Conservation (phyloP, 2,888 invertebrate species). For the Noctua janthina region DNA sequence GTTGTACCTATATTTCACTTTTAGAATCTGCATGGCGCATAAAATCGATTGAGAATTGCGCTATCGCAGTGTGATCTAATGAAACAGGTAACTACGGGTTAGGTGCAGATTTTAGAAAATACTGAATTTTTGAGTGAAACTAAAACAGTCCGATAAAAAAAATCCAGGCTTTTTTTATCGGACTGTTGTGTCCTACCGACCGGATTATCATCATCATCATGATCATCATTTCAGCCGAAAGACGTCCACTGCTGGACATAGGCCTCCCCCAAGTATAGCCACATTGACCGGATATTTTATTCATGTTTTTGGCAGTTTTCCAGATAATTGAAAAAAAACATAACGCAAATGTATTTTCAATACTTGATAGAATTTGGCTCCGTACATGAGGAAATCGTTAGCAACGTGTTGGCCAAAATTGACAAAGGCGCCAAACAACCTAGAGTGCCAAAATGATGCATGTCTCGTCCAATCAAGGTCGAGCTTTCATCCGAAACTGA, state of each 20-base stretch:
- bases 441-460: conserved; percentile 25
- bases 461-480: conserved; percentile 40
- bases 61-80: not conserved
- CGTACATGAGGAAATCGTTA: not conserved
- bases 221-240: too few relatives aligned
- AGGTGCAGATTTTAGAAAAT: not conserved
- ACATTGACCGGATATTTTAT: too few relatives aligned
- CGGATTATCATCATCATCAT: too few relatives aligned
- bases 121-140: not conserved
- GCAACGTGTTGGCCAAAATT: not conserved
- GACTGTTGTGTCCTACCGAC: too few relatives aligned
- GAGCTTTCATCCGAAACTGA: conserved; percentile 44
- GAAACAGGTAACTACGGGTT: not conserved
- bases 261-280: too few relatives aligned
- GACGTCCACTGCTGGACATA: too few relatives aligned
- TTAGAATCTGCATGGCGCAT: not conserved
- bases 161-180: too few relatives aligned
- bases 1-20: conserved; percentile 10
- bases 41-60: not conserved
- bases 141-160: too few relatives aligned
- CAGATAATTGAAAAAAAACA: not conserved
- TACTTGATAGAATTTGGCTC: not conserved
- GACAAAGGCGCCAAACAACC: conserved; percentile 5
- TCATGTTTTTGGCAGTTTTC: not conserved
- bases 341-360: not conserved